A percentile compares a stretch with the other conserved stretches of the same genome.
Conservation (phyloP, 2,888 invertebrate species). For the Clanis bilineata region DNA sequence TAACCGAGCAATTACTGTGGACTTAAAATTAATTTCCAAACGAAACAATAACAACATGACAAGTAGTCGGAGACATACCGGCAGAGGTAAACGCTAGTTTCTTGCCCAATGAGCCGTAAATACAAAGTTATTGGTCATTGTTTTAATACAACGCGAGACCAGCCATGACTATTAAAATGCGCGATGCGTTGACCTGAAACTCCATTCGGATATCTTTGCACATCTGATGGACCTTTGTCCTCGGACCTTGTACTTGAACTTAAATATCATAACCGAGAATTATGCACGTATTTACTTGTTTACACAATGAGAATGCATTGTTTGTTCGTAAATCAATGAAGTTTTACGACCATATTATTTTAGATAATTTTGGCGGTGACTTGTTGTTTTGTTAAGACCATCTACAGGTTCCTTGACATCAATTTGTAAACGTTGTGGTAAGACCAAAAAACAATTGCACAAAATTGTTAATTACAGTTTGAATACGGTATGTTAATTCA, state of each 20-base stretch:
- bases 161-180: slow-evolving; percentile 64
- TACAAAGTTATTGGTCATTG: slow-evolving; percentile 75
- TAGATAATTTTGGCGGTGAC: not conserved
- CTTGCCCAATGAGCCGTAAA: slow-evolving; percentile 64
- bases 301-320: not conserved
- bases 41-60: not conserved
- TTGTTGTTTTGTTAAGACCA: not conserved
- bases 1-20: no score
- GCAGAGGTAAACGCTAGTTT: slow-evolving; percentile 39
- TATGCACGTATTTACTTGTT: not conserved
- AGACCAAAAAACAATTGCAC: no score
- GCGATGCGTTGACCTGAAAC: slow-evolving; percentile 62
- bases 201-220: slow-evolving; percentile 37
- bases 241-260: slow-evolving; percentile 13
- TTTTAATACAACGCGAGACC: slow-evolving; percentile 66
- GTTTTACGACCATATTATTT: not conserved
- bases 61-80: not conserved
- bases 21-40: not conserved
- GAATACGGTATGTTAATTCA: no score
- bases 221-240: slow-evolving; percentile 21
- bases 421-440: no score
- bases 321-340: not conserved
- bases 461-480: no score
- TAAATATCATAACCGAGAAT: slow-evolving; percentile 22
- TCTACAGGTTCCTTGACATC: no score